Base-by-base conservation (phyloP, 2,888 invertebrate species). In the Mayetiola destructor region DNA sequence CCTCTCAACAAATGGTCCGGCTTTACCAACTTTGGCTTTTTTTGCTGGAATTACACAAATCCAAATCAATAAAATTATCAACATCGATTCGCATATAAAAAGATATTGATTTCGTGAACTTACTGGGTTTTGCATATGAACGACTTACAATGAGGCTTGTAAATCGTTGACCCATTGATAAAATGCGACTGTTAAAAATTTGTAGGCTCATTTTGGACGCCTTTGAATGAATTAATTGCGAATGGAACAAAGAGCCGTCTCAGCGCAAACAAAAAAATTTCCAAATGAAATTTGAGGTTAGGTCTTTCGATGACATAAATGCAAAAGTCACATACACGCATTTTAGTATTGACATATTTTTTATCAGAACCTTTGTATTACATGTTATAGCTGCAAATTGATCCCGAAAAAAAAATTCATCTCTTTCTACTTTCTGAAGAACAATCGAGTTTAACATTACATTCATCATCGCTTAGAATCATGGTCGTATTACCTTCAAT, bases 1-100 rank as follows among this genome's bases (percentile, higher is more conserved):
- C 69, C 87, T 88, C 66, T 88, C 84, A 64, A 81, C 75, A 10
- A 77, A 65, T 2, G 77, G 75, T 0, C 81, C 79, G 2, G 78
- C 63, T 69, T 82, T 82, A 12, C 79, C 80, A 0, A 72, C 37
- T 48, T 55, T 55, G 3, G 21, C 8, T 23, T 48, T 23, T 23
- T 12, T 40, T 10, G n/a, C 52, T 30, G 53, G 23, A 32, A 36
- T 6, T 40, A 3, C 8, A 27, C 23, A 52, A 52, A 23, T 42
- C n/a, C 8, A 23, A 9, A 40, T 39, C 18, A 18, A 42, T 14
- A 12, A 42, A 42, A 42, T 42, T 14, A 14, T 10, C 8, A 37
- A 37, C n/a, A 37, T 37, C 5, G 37, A 14, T 10, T 5, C 5
- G 37, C n/a, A 5, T 37, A 23, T 23, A 21, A 23, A 42, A 42